Evolutionary conservation across 2,113 vertebrate genomes (phyloP), one percentile per base, ranked within the genome.

Genomic region (Erpornis zantholeuca): DNA sequence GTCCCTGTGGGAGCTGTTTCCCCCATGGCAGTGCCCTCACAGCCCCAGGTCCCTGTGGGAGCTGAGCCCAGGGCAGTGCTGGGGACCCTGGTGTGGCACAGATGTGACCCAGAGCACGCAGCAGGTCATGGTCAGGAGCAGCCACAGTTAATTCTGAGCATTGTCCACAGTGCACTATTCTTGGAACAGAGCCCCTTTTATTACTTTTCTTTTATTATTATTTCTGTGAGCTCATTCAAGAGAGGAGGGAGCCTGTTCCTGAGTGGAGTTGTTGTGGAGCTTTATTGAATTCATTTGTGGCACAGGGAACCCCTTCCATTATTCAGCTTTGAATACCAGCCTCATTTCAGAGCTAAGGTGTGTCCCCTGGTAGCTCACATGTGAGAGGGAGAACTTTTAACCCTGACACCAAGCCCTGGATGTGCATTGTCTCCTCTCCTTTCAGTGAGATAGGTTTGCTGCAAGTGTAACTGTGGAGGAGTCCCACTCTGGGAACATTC

Each of bases 101-200:
- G 90, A 88, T 7, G 45, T 83, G 95, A 50, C 64, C 42, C 17
- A 8, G 15, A 71, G 86, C 92, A 95, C 2, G 1, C 77, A 86
- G 88, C 76, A 61, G 45, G n/a, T 87, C 78, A 23, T 0, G 2
- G 60, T 42, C 95, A 95, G 82, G 88, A 90, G 54, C 75, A 80
- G 94, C 53, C 70, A 1, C 6, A 15, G 66, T 29, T 59, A 12
- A 19, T 65, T 63, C 77, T 81, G 72, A 60, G 86, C 49, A 70
- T 92, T 92, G 92, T 91, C 69, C 3, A 1, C 79, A 40, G 9
- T 27, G 56, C 73, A 6, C 50, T 78, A 65, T 18, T 84, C 86
- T 78, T 94, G 96, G 96, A 89, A 84, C 81, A 64, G 56, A 86
- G 95, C 91, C 95, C 81, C 82, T 75, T 57, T 36, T 78, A 60